Base-by-base conservation (phyloP, 2,113 vertebrate genomes). In the Anarrhichthys ocellatus region DNA sequence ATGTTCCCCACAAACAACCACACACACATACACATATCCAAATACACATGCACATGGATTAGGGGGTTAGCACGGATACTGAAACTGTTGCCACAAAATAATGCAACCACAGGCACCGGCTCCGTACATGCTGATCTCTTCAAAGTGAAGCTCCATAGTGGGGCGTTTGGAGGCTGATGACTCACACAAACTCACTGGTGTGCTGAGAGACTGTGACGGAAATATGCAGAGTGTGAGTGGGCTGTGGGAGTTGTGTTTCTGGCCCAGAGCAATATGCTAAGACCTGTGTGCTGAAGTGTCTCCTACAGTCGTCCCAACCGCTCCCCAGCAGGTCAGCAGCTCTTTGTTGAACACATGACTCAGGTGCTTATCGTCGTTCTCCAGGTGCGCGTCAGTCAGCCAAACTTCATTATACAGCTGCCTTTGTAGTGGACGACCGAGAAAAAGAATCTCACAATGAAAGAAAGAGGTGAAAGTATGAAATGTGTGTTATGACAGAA, bases 381-480 rank as follows among this genome's bases (percentile, higher is more conserved):
- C 82, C 90, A 90, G 88, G 87, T 89, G 89, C 32, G 9, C 80
- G 89, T 92, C 90, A 79, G n/a, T 94, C 91, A 92, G 36, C 78
- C 80, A 56, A 73, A 76, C 68, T 86, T 88, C 79, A 89, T 90
- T 76, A 88, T 22, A 8, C 67, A 11, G 58, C 61, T 42, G 87
- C 69, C 73, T 91, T 89, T 87, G 81, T 81, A 74, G 74, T 67
- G 69, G 17, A 17, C 0, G 50, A 29, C 59, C 2, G 8, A 34
- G 52, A n/a, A 56, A 70, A 38, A 48, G 63, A 40, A 67, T 71
- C 46, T 76, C 58, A 52, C 56, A 79, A 58, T 62, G 80, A 72
- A 18, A 27, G 11, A 64, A 63, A 24, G 32, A 80, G 59, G 64
- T n/a, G 58, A 56, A 20, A n/a, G 36, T 66, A 36, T 36, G 22